Evolutionary conservation across 1,140 invertebrate species (phyloP).

Genomic region (Alviniconcha marisindica): DNA sequence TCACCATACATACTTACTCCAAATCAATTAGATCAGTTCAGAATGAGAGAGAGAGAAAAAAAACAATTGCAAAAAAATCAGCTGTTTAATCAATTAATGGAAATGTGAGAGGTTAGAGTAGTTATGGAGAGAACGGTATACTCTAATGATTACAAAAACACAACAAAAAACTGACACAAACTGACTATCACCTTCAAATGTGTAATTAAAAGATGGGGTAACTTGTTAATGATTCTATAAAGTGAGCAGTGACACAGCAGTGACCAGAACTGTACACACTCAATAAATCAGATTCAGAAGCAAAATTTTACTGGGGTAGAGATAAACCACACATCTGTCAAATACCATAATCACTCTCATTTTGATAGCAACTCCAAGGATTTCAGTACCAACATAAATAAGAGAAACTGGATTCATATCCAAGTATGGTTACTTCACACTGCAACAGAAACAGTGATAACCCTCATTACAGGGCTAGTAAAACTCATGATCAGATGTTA

Average conservation of each 20-base stretch:
- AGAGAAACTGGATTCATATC: neutral
- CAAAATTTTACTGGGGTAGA: neutral
- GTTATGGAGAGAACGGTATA: neutral
- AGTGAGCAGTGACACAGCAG: neutral
- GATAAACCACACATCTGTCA: neutral
- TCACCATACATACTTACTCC: neutral
- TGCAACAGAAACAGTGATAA: too few relatives aligned
- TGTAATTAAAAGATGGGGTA: too few relatives aligned
- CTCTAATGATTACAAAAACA: too few relatives aligned
- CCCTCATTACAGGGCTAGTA: too few relatives aligned
- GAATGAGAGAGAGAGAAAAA: neutral
- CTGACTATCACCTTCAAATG: too few relatives aligned
- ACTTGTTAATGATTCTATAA: constrained; percentile 9
- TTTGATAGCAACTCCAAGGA: constrained; percentile 18
- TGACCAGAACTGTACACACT: neutral
- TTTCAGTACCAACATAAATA: too few relatives aligned
- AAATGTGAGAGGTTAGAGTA: neutral
- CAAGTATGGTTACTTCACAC: too few relatives aligned
- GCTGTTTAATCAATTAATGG: too few relatives aligned
- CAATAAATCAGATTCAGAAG: neutral
- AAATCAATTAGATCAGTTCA: neutral
- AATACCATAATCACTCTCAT: neutral
- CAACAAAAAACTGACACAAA: too few relatives aligned
- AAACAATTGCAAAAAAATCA: neutral
- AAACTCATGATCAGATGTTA: too few relatives aligned